phyloP scores from a whole-genome alignment of 2,888 invertebrate species.

The Cerastis leucographa region DNA sequence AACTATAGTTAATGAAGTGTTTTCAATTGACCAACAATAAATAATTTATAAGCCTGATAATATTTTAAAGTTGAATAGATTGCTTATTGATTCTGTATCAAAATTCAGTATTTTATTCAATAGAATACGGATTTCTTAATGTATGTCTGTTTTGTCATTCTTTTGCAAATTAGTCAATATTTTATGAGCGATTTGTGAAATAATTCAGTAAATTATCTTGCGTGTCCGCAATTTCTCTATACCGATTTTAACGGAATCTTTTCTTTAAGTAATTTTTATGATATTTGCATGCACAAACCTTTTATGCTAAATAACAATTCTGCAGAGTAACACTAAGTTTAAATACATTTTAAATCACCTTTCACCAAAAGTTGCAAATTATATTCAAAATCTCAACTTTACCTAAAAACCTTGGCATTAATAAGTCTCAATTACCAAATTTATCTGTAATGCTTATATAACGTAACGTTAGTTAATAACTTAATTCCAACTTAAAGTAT shows the following conservation, averaged over 20 bases:
- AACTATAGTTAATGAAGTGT: neutral
- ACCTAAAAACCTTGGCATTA: slow-evolving; percentile 58
- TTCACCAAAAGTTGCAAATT: slow-evolving; percentile 41
- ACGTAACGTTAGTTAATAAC: slow-evolving; percentile 53
- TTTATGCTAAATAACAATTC: neutral
- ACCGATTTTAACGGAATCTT: neutral
- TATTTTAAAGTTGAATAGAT: slow-evolving; percentile 1
- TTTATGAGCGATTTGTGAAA: neutral
- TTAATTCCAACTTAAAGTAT: slow-evolving; percentile 49
- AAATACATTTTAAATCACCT: slow-evolving; percentile 29
- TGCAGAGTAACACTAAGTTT: neutral
- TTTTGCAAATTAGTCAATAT: neutral
- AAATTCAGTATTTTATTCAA: slow-evolving; percentile 4
- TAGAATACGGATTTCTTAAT: slow-evolving; percentile 10
- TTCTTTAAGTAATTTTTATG: neutral
- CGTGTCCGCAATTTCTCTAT: neutral
- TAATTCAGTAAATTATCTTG: neutral
- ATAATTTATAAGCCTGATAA: neutral
- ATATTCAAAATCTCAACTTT: slow-evolving; percentile 17
- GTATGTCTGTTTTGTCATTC: slow-evolving; percentile 15
- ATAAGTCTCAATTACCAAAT: slow-evolving; percentile 49
- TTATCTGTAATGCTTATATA: slow-evolving; percentile 61
- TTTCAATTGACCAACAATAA: slow-evolving; percentile 2
- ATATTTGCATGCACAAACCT: neutral
- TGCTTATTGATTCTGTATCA: neutral